Evolutionary conservation across 2,888 invertebrate genomes (phyloP), one percentile per base, ranked within the genome.

Genomic region (Callyntrura sp.): DNA sequence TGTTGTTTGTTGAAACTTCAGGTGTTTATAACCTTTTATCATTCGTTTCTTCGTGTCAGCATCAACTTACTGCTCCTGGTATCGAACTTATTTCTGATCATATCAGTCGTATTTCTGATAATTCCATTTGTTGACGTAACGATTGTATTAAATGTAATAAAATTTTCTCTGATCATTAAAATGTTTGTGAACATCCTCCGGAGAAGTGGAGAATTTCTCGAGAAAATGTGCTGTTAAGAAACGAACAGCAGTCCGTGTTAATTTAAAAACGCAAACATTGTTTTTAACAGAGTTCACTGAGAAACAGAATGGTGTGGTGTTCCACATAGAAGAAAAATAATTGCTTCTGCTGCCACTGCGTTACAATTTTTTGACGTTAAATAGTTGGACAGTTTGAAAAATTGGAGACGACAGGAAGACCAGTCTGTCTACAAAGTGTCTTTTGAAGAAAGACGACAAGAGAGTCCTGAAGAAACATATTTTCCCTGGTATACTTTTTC

Each of bases 381-480:
- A 76, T 76, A 23, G 65, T 88, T 88, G 82, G 83, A 45, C 76
- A 83, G 35, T 82, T 88, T 88, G 88, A 88, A 88, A 88, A 88
- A 88, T 88, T 88, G 82, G 57, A 83, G 73, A 62, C 88, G 88
- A 88, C 88, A 88, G 76, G 82, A 82, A 88, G 60, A 83, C 76
- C 76, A 83, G 84, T 84, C 76, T 76, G 12, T 23, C 51, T 28
- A 35, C 70, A 45, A 45, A 45, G 45, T 45, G 12, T n/a, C 45
- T 45, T 3, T n/a, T 9, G 23, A 11, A 62, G 62, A 62, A 62
- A 62, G 73, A 73, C 35, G 14, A 35, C 11, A 23, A 23, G 23
- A 62, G 62, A 62, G 12, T 6, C 70, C 70, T 11, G 4, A 73
- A 3, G 65, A 62, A 45, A 76, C 48, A 84, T 78, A 20, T 6